A percentile compares a stretch with the other conserved stretches of the same genome.
phyloP scores from a whole-genome alignment of 2,888 invertebrate species.

The Caenorhabditis macrosperma region DNA sequence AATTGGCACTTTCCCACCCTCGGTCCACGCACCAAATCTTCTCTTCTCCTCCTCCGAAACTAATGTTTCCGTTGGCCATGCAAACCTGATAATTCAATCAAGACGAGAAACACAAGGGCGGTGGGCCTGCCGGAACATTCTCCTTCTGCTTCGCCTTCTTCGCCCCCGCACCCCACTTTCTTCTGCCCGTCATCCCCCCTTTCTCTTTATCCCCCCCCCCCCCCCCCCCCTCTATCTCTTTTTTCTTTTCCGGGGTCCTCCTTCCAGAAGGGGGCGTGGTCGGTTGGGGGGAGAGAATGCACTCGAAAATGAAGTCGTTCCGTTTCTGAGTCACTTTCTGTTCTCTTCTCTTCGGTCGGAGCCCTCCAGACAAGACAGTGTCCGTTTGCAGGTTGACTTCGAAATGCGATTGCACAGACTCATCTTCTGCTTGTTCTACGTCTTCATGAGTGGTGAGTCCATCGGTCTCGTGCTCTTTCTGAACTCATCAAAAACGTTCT shows the following conservation, averaged over 20 bases:
- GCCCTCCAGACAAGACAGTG: background rate
- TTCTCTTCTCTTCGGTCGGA: background rate
- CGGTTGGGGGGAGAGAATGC: background rate
- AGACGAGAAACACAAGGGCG: background rate
- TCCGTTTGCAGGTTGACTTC: background rate
- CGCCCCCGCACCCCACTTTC: conserved; percentile 11
- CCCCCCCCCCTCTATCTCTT: too few relatives aligned
- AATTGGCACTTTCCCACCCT: conserved; percentile 30
- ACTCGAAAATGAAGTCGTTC: conserved; percentile 10
- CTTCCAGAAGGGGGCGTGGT: conserved; percentile 23
- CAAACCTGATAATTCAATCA: conserved; percentile 39
- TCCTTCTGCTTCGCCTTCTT: too few relatives aligned
- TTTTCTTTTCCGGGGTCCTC: background rate
- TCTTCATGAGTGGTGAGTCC: conserved; percentile 27
- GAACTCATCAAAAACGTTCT: background rate
- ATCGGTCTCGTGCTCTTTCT: background rate
- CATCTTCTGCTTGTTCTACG: conserved; percentile 19
- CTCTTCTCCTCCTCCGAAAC: conserved; percentile 1
- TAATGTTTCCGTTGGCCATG: background rate
- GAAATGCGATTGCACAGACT: conserved; percentile 36
- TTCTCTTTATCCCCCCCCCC: background rate
- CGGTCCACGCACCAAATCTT: background rate
- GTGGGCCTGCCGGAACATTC: conserved; percentile 8
- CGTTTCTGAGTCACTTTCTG: background rate
- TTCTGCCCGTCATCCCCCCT: background rate